These are phyloP conservation scores for Heliconius melpomene DNA, from an alignment of 1,140 invertebrate species.

Conservation along the genomic window DNA sequence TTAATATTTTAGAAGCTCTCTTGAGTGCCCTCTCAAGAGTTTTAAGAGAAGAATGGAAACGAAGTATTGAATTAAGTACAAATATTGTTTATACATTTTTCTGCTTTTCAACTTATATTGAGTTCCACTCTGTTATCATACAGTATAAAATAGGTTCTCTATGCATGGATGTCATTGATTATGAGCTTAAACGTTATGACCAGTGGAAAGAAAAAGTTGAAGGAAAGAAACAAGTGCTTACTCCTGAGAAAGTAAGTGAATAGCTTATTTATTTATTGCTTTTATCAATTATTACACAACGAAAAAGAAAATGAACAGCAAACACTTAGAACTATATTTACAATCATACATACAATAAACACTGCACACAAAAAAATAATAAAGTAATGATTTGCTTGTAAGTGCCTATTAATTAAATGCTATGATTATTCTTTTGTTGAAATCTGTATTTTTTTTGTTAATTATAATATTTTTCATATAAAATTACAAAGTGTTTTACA, in stretches of 20 bases:
- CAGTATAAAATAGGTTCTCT: conserved; percentile 92
- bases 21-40: conserved; percentile 97
- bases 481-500: conserved; percentile 41
- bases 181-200: conserved; percentile 95
- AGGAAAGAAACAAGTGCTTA: conserved; percentile 80
- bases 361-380: too few species aligned
- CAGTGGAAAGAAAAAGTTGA: conserved; percentile 96
- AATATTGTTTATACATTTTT: conserved; percentile 99
- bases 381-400: neutral
- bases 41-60: conserved; percentile 97
- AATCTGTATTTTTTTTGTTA: too few species aligned
- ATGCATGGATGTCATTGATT: conserved; percentile 97
- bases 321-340: too few species aligned
- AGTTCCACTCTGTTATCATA: conserved; percentile 95
- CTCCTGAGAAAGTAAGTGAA: conserved; percentile 69
- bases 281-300: too few species aligned
- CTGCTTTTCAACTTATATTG: conserved; percentile 97
- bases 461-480: neutral
- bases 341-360: too few species aligned
- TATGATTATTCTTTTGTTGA: neutral
- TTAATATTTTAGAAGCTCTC: conserved; percentile 89
- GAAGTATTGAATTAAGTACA: conserved; percentile 96
- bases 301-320: too few species aligned
- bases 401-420: neutral
- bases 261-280: too few species aligned